Conservation (phyloP, 2,113 vertebrate genomes). For the Excalfactoria chinensis region DNA sequence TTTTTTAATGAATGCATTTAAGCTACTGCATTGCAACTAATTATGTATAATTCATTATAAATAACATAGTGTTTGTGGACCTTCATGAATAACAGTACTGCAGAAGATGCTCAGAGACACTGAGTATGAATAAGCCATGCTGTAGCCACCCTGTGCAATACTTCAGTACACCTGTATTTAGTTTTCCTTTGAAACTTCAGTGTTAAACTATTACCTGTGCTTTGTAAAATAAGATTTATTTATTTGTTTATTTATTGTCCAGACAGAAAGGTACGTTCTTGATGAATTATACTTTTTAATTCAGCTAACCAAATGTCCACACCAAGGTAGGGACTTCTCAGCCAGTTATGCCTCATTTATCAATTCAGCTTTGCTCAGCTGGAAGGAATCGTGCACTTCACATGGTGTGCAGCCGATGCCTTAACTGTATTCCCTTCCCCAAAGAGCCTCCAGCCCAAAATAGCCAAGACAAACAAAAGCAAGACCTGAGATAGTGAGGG, state of each 20-base stretch:
- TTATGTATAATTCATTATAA: background rate
- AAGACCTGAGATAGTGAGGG: slow-evolving; percentile 53
- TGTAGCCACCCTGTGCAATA: background rate
- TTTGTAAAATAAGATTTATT: background rate
- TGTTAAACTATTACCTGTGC: background rate
- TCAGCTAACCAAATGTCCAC: background rate
- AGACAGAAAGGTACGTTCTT: background rate
- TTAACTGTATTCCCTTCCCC: slow-evolving; percentile 4
- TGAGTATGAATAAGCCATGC: background rate
- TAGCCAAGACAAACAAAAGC: slow-evolving; percentile 69
- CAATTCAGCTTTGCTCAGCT: background rate
- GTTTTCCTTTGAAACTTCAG: background rate
- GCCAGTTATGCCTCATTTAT: background rate
- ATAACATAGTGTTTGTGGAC: background rate
- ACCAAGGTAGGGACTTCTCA: background rate
- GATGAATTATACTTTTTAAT: background rate
- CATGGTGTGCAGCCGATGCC: background rate
- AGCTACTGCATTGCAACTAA: background rate
- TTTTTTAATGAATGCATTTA: background rate
- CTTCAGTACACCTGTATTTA: background rate
- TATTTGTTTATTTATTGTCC: background rate
- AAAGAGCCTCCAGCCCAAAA: slow-evolving; percentile 40
- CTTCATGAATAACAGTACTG: background rate
- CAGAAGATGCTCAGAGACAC: background rate
- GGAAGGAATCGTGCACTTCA: background rate